Evolutionary conservation across 2,113 vertebrate species (phyloP), one percentile per base, ranked within the genome.

Genomic region (Cathartes aura): DNA sequence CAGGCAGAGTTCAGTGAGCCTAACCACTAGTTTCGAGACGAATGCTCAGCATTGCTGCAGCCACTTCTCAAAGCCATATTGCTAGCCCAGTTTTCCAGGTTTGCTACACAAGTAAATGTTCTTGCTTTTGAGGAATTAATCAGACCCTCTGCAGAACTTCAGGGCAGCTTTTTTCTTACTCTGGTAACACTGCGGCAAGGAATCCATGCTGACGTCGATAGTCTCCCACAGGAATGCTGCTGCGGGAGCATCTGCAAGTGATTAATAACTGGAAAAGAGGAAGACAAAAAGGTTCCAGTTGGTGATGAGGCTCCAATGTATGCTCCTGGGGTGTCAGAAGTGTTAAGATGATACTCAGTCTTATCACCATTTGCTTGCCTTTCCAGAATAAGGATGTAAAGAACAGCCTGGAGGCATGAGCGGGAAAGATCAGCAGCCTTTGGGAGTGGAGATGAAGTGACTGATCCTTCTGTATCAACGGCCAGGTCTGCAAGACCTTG

Each of bases 221-320:
- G 67, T 29, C 58, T 86, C 96, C 94, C 93, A 88, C 89, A 96
- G 81, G 92, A 96, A 97, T 96, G 92, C 27, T 82, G 78, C 60
- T 97, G 78, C 3, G 21, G 84, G 78, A 93, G 70, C 93, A 94
- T 95, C 95, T 97, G 97, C 71, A 82, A 97, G 84, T 47, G 29
- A 93, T 97, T 97, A 97, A 94, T 94, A 91, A 93, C 52, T 62
- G 42, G 26, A 70, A 82, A 90, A 94, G 59, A 75, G 48, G 34
- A 83, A 78, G 50, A 90, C 47, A 26, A 63, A 94, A 96, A 90
- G 52, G 63, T 93, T 93, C 45, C 50, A 78, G 16, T 88, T 89
- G 87, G 43, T 80, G 79, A 78, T 80, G 81, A 87, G 60, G 78
- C 26, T 96, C 53, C 73, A 90, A 0, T 48, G 59, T 58, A 83